Conservation (phyloP, 64 coral and sea anemone species). For the Pachyseris speciosa region DNA sequence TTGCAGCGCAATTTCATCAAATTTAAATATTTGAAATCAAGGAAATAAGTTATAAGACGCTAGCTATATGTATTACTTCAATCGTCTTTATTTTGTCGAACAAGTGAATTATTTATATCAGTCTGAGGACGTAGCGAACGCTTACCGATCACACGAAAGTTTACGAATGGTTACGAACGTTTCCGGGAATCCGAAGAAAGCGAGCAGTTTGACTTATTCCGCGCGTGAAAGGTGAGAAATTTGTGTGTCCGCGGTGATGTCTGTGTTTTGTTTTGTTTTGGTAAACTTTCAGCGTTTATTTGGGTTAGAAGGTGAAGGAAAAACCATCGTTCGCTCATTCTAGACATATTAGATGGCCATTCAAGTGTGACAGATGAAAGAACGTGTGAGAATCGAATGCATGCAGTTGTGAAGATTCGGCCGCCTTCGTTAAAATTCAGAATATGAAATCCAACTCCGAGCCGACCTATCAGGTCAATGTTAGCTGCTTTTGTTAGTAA, state of each 20-base stretch:
- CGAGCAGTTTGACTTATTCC: background rate
- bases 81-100: background rate
- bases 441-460: slow-evolving; percentile 27
- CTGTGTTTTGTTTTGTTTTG: slow-evolving; percentile 47
- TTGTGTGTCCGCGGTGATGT: background rate
- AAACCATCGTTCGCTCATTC: background rate
- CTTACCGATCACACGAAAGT: slow-evolving; percentile 1
- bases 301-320: background rate
- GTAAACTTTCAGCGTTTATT: slow-evolving; percentile 14
- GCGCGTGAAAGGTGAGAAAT: slow-evolving; percentile 37
- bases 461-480: slow-evolving; percentile 26
- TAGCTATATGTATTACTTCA: background rate
- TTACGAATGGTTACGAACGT: slow-evolving; percentile 47
- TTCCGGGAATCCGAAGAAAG: slow-evolving; percentile 24
- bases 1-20: background rate
- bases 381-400: slow-evolving; percentile 21
- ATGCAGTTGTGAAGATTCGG: slow-evolving; percentile 28
- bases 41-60: background rate
- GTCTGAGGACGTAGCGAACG: background rate
- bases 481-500: slow-evolving; percentile 35
- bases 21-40: background rate
- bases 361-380: slow-evolving; percentile 47
- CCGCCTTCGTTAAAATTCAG: slow-evolving; percentile 41
- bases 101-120: background rate
- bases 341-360: slow-evolving; percentile 11